Conservation (phyloP, 2,113 vertebrate species). For the Pelusios castaneus region DNA sequence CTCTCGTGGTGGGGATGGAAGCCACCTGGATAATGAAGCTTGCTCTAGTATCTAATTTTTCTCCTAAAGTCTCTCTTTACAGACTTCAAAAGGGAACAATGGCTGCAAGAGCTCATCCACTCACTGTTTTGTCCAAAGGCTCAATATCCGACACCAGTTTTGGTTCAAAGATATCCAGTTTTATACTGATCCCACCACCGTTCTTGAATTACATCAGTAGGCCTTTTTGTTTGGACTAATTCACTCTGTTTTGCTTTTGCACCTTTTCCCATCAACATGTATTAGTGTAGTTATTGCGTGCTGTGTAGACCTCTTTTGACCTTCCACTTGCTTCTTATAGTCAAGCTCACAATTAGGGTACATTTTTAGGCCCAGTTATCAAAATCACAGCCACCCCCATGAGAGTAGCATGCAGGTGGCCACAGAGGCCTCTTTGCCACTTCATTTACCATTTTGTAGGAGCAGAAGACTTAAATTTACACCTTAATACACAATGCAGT, state of each 20-base stretch:
- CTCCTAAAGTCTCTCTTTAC: background rate
- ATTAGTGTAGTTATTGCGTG: background rate
- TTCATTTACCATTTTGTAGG: too few species aligned
- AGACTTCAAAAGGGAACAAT: background rate
- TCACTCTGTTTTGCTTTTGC: background rate
- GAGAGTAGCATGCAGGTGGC: background rate
- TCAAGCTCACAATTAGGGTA: background rate
- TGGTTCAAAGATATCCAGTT: background rate
- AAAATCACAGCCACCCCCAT: background rate
- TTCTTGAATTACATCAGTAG: background rate
- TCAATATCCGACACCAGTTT: background rate
- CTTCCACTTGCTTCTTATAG: background rate
- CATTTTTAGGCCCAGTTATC: background rate
- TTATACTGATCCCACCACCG: background rate
- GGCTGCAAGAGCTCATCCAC: background rate
- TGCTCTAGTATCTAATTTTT: background rate
- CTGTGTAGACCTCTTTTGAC: background rate
- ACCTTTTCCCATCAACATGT: background rate
- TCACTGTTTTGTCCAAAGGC: background rate
- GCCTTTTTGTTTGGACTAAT: background rate
- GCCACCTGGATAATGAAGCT: background rate
- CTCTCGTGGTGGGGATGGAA: background rate
- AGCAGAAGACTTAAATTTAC: background rate
- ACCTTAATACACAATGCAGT: background rate
- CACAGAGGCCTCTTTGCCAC: background rate